Percentiles rank a stretch among this genome's conserved stretches.
Evolutionary conservation across 2,113 vertebrate species (phyloP).

Genomic region (Rostratula benghalensis): DNA sequence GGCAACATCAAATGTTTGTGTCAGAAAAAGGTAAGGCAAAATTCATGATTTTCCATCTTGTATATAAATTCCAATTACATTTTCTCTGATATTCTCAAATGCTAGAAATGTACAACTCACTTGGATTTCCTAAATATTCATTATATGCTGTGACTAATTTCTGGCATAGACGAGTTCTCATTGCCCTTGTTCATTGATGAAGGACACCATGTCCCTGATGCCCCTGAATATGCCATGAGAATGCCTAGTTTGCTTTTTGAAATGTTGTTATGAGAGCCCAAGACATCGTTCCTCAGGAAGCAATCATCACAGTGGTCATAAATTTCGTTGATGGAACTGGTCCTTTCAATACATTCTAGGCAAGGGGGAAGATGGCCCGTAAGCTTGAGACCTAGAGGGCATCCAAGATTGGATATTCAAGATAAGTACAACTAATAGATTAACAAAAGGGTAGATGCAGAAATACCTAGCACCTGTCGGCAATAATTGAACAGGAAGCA

Average conservation of each 20-base stretch:
- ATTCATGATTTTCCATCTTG: not conserved
- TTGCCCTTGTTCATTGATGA: not conserved
- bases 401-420: not conserved
- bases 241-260: not conserved
- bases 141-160: not conserved
- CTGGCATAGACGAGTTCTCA: not conserved
- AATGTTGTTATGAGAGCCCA: not conserved
- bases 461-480: not conserved
- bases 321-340: not conserved
- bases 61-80: not conserved
- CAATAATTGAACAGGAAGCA: not conserved
- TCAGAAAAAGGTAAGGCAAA: not conserved
- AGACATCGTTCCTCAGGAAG: not conserved
- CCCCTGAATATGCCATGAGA: not conserved
- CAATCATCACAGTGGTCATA: not conserved
- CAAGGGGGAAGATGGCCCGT: not conserved
- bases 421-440: not conserved
- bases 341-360: not conserved
- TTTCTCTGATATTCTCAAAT: not conserved
- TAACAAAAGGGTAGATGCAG: not conserved
- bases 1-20: not conserved
- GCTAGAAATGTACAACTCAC: not conserved
- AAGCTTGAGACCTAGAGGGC: not conserved
- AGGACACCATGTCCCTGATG: not conserved
- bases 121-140: not conserved